A percentile compares a stretch with the other conserved stretches of the same genome.
phyloP scores from a whole-genome alignment of 1,140 invertebrate species.

The Hyposmocoma kahamanoa region DNA sequence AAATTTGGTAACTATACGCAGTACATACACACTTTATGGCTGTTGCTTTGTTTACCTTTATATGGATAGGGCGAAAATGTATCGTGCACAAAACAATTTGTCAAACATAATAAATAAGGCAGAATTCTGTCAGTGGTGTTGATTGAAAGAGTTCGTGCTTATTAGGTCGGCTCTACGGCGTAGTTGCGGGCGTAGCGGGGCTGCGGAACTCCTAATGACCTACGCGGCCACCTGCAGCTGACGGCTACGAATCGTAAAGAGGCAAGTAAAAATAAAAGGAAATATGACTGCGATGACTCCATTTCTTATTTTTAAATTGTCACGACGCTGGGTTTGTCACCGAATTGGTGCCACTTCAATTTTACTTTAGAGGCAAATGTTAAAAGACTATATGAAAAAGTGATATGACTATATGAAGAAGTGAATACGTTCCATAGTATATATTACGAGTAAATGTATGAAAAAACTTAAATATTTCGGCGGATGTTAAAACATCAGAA shows the following conservation, averaged over 20 bases:
- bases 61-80: background rate
- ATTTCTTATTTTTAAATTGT: background rate
- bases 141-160: slow-evolving; percentile 28
- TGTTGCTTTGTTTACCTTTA: too few relatives aligned
- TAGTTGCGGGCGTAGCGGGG: slow-evolving; percentile 10
- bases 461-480: too few relatives aligned
- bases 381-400: too few relatives aligned
- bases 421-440: too few relatives aligned
- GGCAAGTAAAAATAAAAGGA: slow-evolving; percentile 12
- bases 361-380: too few relatives aligned
- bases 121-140: slow-evolving; percentile 16
- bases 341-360: background rate
- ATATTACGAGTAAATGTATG: too few relatives aligned
- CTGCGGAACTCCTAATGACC: slow-evolving; percentile 35
- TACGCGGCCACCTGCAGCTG: slow-evolving; percentile 36
- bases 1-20: too few relatives aligned
- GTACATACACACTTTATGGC: too few relatives aligned
- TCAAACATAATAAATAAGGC: background rate
- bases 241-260: slow-evolving; percentile 33
- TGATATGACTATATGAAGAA: too few relatives aligned
- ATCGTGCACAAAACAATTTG: background rate
- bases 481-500: too few relatives aligned
- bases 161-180: slow-evolving; percentile 17
- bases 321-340: background rate
- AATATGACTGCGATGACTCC: background rate